These are phyloP conservation scores for Sturnira hondurensis DNA, from an alignment of 2,113 vertebrate species.

Conservation along the genomic window DNA sequence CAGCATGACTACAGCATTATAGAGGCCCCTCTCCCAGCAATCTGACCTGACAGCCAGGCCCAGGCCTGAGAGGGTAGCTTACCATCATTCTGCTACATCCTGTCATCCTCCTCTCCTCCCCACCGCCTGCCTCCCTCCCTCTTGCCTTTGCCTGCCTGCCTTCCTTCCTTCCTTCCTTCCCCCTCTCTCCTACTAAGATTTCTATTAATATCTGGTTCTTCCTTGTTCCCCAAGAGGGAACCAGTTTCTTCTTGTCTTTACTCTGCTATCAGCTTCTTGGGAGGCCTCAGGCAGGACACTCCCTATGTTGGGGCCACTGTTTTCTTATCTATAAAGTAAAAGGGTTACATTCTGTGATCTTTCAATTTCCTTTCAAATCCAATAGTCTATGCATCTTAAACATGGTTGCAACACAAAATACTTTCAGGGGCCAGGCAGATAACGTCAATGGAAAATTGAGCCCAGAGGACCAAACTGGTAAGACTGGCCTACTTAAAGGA, in stretches of 20 bases:
- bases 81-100: too few species aligned
- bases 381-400: background rate
- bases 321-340: background rate
- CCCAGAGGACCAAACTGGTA: background rate
- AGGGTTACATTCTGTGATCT: background rate
- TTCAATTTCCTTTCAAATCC: background rate
- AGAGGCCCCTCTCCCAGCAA: background rate
- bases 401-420: background rate
- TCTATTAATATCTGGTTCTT: background rate
- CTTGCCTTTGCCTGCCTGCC: fast-evolving
- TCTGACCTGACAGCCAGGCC: background rate
- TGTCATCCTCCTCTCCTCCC: too few species aligned
- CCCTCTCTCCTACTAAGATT: background rate
- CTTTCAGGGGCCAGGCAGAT: background rate
- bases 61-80: background rate
- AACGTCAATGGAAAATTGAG: background rate
- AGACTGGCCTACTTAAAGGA: background rate
- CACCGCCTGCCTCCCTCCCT: fast-evolving
- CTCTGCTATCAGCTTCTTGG: background rate
- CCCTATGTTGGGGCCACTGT: background rate
- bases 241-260: background rate
- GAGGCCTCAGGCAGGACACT: background rate
- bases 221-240: background rate
- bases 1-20: background rate
- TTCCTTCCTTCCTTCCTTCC: too few species aligned